Evolutionary conservation across 2,888 invertebrate genomes (phyloP).

Genomic region (Thymelicus sylvestris): DNA sequence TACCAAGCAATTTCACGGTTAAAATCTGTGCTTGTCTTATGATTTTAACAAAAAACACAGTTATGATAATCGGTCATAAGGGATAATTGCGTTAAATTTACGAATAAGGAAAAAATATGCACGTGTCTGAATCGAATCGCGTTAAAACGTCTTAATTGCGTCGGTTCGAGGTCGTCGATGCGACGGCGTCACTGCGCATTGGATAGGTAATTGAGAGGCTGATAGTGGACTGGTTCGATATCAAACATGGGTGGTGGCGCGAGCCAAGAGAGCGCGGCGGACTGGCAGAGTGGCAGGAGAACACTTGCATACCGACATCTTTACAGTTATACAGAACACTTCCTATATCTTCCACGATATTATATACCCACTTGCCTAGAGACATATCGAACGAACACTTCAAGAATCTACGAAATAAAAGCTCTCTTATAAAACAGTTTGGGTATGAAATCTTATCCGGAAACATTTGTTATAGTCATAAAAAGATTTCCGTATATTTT

Average conservation of each 20-base stretch:
- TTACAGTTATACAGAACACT: too few relatives aligned
- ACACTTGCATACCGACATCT: too few relatives aligned
- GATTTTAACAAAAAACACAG: conserved; percentile 66
- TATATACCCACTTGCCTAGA: too few relatives aligned
- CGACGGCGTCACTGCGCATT: conserved; percentile 51
- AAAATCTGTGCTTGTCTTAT: conserved; percentile 62
- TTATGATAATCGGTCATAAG: conserved; percentile 72
- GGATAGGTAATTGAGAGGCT: conserved; percentile 63
- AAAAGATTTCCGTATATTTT: too few relatives aligned
- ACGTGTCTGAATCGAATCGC: conserved; percentile 80
- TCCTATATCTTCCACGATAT: too few relatives aligned
- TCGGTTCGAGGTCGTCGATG: conserved; percentile 66
- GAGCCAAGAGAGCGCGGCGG: conserved; percentile 33
- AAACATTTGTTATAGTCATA: too few relatives aligned
- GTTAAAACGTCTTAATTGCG: conserved; percentile 80
- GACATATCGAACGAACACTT: too few relatives aligned
- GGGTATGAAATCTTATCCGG: too few relatives aligned
- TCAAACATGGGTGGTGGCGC: conserved; percentile 43
- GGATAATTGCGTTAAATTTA: conserved; percentile 77
- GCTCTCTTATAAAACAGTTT: too few relatives aligned
- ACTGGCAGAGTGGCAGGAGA: not conserved
- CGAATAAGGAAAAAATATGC: conserved; percentile 77
- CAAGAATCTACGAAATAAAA: too few relatives aligned
- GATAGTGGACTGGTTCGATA: conserved; percentile 62
- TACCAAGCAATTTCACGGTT: conserved; percentile 69